These are phyloP conservation scores for Dendrocopos noguchii DNA, from an alignment of 2,113 vertebrate genomes.

Conservation along the genomic window DNA sequence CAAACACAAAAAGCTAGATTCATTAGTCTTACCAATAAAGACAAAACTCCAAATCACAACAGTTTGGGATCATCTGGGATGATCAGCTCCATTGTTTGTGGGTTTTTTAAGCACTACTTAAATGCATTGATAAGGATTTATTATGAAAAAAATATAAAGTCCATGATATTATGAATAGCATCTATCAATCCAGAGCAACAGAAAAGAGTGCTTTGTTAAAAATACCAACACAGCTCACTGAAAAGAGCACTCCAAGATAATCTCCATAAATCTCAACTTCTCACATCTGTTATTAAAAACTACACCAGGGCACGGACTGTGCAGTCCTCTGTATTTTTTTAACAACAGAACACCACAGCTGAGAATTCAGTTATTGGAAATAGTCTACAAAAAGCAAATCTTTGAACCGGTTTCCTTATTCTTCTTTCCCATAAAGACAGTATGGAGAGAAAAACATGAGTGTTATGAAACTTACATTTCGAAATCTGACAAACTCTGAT, in stretches of 20 bases:
- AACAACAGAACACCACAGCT: not conserved
- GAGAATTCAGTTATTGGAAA: not conserved
- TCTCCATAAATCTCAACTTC: not conserved
- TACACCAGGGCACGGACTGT: not conserved
- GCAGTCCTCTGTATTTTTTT: not conserved
- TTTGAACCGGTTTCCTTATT: not conserved
- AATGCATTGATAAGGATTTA: not conserved
- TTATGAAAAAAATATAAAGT: not conserved
- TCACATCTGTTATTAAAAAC: not conserved
- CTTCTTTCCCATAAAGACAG: not conserved
- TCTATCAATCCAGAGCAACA: not conserved
- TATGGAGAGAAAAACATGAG: not conserved
- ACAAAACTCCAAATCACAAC: not conserved
- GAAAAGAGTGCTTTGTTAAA: not conserved
- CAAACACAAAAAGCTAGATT: not conserved
- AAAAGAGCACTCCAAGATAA: not conserved
- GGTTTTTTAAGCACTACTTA: not conserved
- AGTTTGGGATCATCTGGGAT: not conserved
- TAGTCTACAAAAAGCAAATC: not conserved
- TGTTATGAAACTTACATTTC: slow-evolving; percentile 90
- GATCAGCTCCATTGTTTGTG: not conserved
- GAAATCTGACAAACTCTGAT: slow-evolving; percentile 98
- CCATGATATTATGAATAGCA: not conserved
- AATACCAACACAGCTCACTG: not conserved
- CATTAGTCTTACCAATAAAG: not conserved